These are phyloP conservation scores for Hyla sarda DNA, from an alignment of 2,113 vertebrate species.

Conservation along the genomic window DNA sequence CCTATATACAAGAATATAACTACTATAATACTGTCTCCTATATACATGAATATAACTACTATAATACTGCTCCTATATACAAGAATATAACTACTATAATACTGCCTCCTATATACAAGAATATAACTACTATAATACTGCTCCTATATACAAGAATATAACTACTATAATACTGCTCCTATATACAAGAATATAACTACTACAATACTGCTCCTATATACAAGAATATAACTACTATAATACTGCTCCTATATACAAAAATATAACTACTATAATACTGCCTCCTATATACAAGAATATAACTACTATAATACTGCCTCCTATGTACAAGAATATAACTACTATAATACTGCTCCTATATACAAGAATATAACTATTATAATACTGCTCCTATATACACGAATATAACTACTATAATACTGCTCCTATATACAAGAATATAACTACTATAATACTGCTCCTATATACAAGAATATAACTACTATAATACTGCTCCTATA, in stretches of 20 bases:
- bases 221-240: slow-evolving; percentile 5
- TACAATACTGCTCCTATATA: not conserved
- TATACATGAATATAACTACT: slow-evolving; percentile 2
- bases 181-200: not conserved
- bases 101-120: not conserved
- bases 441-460: slow-evolving; percentile 8
- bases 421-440: not conserved
- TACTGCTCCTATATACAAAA: not conserved
- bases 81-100: slow-evolving; percentile 12
- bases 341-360: not conserved
- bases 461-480: not conserved
- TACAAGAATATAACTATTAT: slow-evolving; percentile 4
- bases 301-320: not conserved
- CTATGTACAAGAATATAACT: slow-evolving; percentile 10
- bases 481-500: not conserved
- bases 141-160: not conserved
- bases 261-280: not conserved
- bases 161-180: slow-evolving; percentile 3
- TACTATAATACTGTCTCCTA: not conserved
- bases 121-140: not conserved
- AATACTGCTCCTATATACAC: not conserved
- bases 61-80: slow-evolving; percentile 4
- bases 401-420: slow-evolving; percentile 6
- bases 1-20: slow-evolving; percentile 3
- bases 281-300: not conserved